Percentiles rank a stretch among this genome's conserved stretches.
These are phyloP conservation scores for Oreocharis arfaki DNA, from an alignment of 2,113 vertebrate genomes.

Conservation along the genomic window DNA sequence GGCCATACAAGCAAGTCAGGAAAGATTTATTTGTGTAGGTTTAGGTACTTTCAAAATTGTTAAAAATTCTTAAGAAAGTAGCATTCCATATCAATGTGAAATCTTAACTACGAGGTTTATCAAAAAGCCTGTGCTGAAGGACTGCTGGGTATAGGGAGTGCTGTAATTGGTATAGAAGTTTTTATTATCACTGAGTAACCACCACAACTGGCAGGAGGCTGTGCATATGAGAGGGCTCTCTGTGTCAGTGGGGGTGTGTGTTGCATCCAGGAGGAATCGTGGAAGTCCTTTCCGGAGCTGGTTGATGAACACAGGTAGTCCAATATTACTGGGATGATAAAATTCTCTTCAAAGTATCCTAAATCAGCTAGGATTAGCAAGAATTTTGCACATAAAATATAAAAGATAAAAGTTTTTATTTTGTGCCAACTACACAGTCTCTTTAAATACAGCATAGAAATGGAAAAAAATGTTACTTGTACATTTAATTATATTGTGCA, in stretches of 20 bases:
- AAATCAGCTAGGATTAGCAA: not conserved
- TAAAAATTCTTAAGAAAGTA: not conserved
- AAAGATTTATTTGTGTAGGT: not conserved
- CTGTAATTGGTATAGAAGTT: not conserved
- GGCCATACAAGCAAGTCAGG: not conserved
- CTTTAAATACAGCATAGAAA: not conserved
- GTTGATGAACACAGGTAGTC: not conserved
- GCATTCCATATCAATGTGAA: not conserved
- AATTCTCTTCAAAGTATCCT: not conserved
- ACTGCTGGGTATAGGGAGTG: not conserved
- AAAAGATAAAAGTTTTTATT: not conserved
- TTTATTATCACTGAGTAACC: not conserved
- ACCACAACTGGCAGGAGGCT: rapidly evolving
- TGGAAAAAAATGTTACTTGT: not conserved
- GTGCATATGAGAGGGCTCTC: not conserved
- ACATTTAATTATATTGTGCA: not conserved
- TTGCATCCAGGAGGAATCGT: not conserved
- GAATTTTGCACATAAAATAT: not conserved
- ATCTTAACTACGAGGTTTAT: not conserved
- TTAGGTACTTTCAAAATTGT: not conserved
- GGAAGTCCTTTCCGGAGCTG: not conserved
- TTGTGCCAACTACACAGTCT: not conserved
- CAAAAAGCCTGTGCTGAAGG: not conserved
- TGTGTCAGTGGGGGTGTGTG: not conserved
- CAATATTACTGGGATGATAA: not conserved